Base-by-base conservation (phyloP, 2,797 vertebrate species). In the Coilia nasus region DNA sequence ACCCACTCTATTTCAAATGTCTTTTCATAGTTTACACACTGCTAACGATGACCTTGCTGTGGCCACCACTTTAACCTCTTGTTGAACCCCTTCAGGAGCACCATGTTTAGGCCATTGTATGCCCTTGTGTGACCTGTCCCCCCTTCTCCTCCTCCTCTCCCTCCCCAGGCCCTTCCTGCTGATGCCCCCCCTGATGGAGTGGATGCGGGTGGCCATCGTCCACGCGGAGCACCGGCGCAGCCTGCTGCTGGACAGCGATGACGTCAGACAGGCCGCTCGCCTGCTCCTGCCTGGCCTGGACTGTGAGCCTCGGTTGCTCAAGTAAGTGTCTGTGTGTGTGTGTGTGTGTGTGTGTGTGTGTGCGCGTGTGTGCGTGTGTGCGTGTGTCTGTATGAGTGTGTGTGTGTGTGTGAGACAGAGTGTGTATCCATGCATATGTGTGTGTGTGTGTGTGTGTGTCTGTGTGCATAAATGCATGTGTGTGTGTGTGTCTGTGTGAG, bases 141-240 rank as follows among this genome's bases (percentile, higher is more conserved):
- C 67, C 28, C 67, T 6, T 19, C 28, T 14, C 17, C 10, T 35
- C 67, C 31, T 31, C 12, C 31, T 7, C 31, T 7, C 31, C 15
- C 28, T 7, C 31, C 60, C 83, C 90, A 99, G 98, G 91, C 98
- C 98, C 6, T 99, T 99, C 92, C 96, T 99, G 93, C 92, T 99
- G 88, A 95, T 98, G 87, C 98, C 98, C 0, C 98, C 98, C 0
- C 94, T 99, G 93, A 98, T 99, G 98, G 98, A 99, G 93, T 99
- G 98, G 98, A 99, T 99, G 97, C 94, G 98, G 0, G 98, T 99
- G 90, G 98, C 98, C 89, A 97, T 99, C 89, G 97, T 98, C 47
- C 98, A 98, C 0, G 97, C 98, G 0, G 98, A 99, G 92, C 98
- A 99, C 93, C 97, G 98, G 64, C 97, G 96, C 91, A 99, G 98